Conservation (phyloP, 2,797 vertebrate species). For the Lagocephalus sceleratus region DNA sequence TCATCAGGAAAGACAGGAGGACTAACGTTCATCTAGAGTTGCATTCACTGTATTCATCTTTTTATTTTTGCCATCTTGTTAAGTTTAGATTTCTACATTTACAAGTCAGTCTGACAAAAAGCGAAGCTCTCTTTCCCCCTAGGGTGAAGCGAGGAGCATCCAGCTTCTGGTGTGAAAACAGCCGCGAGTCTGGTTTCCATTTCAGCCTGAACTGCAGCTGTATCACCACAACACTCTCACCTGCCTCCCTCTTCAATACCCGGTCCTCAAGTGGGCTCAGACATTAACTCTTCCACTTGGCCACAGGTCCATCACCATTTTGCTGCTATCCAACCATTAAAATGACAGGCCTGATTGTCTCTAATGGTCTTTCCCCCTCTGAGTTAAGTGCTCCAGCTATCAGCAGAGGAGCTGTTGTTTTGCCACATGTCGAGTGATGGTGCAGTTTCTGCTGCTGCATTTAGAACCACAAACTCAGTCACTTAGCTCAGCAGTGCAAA, state of each 20-base stretch:
- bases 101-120: no score
- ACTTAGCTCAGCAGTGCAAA: conserved; percentile 50
- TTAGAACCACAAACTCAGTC: conserved; percentile 40
- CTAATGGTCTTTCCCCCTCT: conserved; percentile 56
- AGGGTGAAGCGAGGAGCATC: conserved; percentile 4
- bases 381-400: conserved; percentile 60
- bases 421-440: conserved; percentile 15
- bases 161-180: conserved; percentile 33
- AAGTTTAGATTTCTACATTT: no score
- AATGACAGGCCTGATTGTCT: conserved; percentile 58
- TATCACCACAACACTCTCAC: conserved; percentile 43
- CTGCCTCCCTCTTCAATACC: conserved; percentile 41
- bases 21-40: neutral
- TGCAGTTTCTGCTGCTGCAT: conserved; percentile 37
- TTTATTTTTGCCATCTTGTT: no score
- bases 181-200: conserved; percentile 54
- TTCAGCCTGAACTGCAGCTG: conserved; percentile 42
- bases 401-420: conserved; percentile 38
- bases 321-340: conserved; percentile 50
- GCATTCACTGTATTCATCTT: no score
- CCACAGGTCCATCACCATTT: conserved; percentile 54
- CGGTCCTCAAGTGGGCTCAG: conserved; percentile 35
- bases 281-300: conserved; percentile 51
- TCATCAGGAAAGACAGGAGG: conserved; percentile 17
- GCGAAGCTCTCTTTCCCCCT: neutral